These are phyloP conservation scores for Apteryx owenii DNA, from an alignment of 2,113 vertebrate genomes.

Conservation along the genomic window DNA sequence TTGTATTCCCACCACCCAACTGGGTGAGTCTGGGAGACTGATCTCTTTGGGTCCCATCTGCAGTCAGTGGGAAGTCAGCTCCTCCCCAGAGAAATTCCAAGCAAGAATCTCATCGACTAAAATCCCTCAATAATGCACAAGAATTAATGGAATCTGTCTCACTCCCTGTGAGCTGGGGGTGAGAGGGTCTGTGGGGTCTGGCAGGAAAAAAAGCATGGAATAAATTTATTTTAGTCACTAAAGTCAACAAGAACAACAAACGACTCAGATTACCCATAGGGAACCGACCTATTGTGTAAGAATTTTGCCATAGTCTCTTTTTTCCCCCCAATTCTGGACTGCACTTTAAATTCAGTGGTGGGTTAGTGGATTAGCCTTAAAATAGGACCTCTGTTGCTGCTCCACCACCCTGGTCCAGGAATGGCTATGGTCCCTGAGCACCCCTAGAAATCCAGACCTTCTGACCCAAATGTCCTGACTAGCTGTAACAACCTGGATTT, in stretches of 20 bases:
- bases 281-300: conserved; percentile 1
- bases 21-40: neutral
- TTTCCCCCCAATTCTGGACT: neutral
- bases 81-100: conserved; percentile 24
- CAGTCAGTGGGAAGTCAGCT: neutral
- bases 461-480: neutral
- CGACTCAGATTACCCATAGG: neutral
- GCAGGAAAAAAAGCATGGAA: neutral
- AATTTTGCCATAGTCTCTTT: neutral
- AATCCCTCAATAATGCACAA: conserved; percentile 16
- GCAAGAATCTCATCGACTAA: neutral
- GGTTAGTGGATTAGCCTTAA: neutral
- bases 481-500: neutral
- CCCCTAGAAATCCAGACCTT: neutral
- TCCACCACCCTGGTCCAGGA: neutral
- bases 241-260: conserved; percentile 36
- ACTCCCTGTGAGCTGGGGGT: neutral
- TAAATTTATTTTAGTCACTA: conserved; percentile 20
- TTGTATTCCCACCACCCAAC: neutral
- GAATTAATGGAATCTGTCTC: conserved; percentile 51
- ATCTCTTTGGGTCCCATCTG: neutral
- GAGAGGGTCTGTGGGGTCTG: neutral
- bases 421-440: neutral
- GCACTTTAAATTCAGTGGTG: neutral
- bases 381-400: neutral